Conservation (phyloP, 1,140 invertebrate genomes). For the Nixonia krombeini region DNA sequence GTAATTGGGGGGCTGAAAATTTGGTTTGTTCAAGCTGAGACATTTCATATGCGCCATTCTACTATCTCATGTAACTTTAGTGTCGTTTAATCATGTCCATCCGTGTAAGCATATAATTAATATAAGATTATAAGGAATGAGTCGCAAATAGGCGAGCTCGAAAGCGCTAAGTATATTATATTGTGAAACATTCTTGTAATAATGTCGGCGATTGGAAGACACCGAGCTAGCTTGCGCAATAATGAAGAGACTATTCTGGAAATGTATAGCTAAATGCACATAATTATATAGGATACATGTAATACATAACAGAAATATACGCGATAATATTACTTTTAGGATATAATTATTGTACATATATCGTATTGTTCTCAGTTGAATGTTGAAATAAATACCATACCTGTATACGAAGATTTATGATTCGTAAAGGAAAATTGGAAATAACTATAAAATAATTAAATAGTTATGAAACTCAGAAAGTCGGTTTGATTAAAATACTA, state of each 20-base stretch:
- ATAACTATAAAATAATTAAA: too few species aligned
- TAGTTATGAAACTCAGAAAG: too few species aligned
- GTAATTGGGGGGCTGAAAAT: neutral
- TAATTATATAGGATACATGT: constrained; percentile 28
- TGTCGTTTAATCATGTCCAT: constrained; percentile 27
- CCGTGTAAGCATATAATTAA: constrained; percentile 13
- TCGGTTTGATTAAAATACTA: too few species aligned
- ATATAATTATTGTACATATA: constrained; percentile 58
- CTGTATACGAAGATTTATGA: constrained; percentile 22
- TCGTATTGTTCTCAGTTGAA: constrained; percentile 70
- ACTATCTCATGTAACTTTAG: neutral
- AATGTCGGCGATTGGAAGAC: constrained; percentile 28
- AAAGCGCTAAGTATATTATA: constrained; percentile 31
- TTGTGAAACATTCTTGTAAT: neutral
- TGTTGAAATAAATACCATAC: constrained; percentile 70
- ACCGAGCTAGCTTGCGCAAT: constrained; percentile 51
- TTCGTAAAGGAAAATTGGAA: too few species aligned
- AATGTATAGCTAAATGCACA: constrained; percentile 51
- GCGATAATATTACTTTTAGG: constrained; percentile 55
- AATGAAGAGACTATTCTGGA: constrained; percentile 52
- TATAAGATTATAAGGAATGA: constrained; percentile 19
- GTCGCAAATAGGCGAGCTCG: constrained; percentile 11
- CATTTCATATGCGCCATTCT: constrained; percentile 12
- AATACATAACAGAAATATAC: constrained; percentile 44
- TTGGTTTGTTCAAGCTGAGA: constrained; percentile 21